Evolutionary conservation across 2,888 invertebrate species (phyloP), one percentile per base, ranked within the genome.

Genomic region (Agriotes lineatus): DNA sequence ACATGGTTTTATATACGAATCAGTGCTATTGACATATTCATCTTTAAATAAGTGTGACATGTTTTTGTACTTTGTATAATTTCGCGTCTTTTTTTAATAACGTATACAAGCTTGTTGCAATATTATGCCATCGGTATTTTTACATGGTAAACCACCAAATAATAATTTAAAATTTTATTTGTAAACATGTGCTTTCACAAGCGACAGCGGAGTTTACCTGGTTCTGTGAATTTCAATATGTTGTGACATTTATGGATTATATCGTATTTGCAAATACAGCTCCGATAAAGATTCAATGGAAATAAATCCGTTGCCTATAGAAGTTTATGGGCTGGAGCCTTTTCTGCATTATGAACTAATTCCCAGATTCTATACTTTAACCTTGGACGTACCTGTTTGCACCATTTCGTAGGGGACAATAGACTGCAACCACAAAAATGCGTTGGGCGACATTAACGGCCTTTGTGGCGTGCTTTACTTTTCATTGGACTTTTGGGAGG

Each of bases 241-340:
- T 39, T 57, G n/a, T 39, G 56, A 37, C 56, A 57, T 20, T 39
- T 22, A 57, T 42, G 57, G 42, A 57, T 42, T 37, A 20, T 19
- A 57, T 57, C 12, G 14, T 48, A 48, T 48, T 22, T 48, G 5
- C 18, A 42, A 42, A 18, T 39, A 39, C 1, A n/a, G 37, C 12
- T n/a, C 12, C 12, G 12, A 14, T 16, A 2, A 39, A 7, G 2
- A 14, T 42, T 42, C 5, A 42, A 42, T 42, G 12, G 42, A 42
- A 42, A 42, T 42, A 16, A 42, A 42, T 42, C 16, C 18, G 6
- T 16, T 6, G 16, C 16, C 14, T 45, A 45, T n/a, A 45, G 19
- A 20, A 20, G 20, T 5, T 42, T 16, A 4, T 42, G 18, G 18
- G 18, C 18, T 42, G 2, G 18, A 16, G 16, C 18, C 9, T 42